Evolutionary conservation across 1,140 invertebrate genomes (phyloP).

Genomic region (silkworm (Bombyx mori)): DNA sequence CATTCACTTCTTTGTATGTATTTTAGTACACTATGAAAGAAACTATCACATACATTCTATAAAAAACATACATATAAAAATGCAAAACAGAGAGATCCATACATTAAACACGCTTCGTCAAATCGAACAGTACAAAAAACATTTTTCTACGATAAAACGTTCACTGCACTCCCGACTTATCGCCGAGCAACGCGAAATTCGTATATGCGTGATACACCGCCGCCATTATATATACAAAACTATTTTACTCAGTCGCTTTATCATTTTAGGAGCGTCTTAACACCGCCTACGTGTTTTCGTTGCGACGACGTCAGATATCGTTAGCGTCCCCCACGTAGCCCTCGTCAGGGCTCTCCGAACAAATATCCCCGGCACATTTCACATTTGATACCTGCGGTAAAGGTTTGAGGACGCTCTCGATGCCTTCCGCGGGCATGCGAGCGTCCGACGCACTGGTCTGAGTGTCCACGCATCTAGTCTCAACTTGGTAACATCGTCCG

Average conservation of each 20-base stretch:
- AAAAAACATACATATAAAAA: conserved; percentile 19
- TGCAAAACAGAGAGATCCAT: conserved; percentile 17
- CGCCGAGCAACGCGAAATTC: neutral
- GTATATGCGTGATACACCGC: neutral
- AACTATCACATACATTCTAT: neutral
- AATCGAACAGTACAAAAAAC: no score
- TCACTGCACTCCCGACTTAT: neutral
- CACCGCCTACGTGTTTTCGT: conserved; percentile 57
- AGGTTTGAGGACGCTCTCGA: conserved; percentile 55
- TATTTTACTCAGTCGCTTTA: conserved; percentile 69
- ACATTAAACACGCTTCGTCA: neutral
- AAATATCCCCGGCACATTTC: conserved; percentile 72
- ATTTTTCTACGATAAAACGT: neutral
- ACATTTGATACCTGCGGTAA: conserved; percentile 58
- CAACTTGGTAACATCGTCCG: conserved; percentile 53
- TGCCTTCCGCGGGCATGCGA: conserved; percentile 40
- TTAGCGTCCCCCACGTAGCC: conserved; percentile 86
- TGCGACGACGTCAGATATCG: conserved; percentile 75
- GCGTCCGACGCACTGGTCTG: conserved; percentile 66
- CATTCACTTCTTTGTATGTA: no score
- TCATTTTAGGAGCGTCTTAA: conserved; percentile 58
- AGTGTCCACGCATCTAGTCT: conserved; percentile 71
- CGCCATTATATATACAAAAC: conserved; percentile 41
- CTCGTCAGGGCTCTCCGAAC: conserved; percentile 88
- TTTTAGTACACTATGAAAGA: no score